Evolutionary conservation across 92 coral and sea anemone genomes (phyloP).

Genomic region (Zoanthus gigantus): DNA sequence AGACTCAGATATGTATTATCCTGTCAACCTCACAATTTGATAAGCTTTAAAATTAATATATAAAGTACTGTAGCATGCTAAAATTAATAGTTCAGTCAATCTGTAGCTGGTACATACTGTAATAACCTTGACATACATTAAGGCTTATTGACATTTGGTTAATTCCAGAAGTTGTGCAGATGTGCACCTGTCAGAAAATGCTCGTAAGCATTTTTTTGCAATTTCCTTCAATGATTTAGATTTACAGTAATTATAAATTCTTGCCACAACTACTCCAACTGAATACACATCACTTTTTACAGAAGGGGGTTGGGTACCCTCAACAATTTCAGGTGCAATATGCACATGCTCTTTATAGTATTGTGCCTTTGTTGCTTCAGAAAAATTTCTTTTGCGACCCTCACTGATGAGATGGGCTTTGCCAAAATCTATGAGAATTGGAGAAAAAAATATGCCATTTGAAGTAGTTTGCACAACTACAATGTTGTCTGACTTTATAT

Average conservation of each 20-base stretch:
- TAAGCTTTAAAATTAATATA: background rate
- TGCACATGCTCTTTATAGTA: conserved; percentile 58
- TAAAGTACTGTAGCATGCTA: background rate
- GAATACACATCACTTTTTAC: conserved; percentile 54
- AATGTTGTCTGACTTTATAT: conserved; percentile 73
- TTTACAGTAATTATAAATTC: background rate
- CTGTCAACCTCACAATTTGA: conserved; percentile 7
- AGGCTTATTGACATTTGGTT: background rate
- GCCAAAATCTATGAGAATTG: conserved; percentile 68
- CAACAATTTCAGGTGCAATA: conserved; percentile 61
- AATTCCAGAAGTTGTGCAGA: conserved; percentile 46
- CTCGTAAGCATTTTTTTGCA: conserved; percentile 53
- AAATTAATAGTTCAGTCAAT: conserved; percentile 5
- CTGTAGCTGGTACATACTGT: background rate
- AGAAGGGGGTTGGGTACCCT: conserved; percentile 44
- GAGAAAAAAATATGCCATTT: conserved; percentile 9
- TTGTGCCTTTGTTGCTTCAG: conserved; percentile 10
- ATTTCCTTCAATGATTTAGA: conserved; percentile 54
- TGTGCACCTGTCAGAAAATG: conserved; percentile 52
- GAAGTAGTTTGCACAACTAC: background rate
- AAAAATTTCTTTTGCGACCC: conserved; percentile 28
- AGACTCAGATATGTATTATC: background rate
- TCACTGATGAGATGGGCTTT: conserved; percentile 57
- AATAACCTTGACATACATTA: background rate
- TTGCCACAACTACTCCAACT: conserved; percentile 46